Percentiles rank a stretch among this genome's conserved stretches.
Conservation (phyloP, 2,113 vertebrate genomes). For the Microtus pennsylvanicus region DNA sequence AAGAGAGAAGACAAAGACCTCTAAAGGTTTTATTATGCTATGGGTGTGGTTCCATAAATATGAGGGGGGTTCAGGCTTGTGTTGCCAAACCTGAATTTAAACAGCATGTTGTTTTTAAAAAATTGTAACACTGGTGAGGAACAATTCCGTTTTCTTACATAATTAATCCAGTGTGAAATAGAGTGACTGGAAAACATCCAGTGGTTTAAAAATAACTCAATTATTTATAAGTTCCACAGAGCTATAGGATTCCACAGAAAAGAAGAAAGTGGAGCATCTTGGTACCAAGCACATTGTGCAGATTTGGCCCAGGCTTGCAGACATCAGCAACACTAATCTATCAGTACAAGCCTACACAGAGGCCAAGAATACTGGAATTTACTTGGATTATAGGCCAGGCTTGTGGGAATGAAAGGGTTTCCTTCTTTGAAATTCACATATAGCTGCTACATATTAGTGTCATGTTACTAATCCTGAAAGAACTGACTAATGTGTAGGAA, state of each 20-base stretch:
- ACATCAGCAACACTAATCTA: conserved; percentile 68
- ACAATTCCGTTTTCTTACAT: conserved; percentile 91
- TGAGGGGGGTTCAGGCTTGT: conserved; percentile 88
- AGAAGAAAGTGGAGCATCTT: conserved; percentile 86
- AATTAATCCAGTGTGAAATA: conserved; percentile 92
- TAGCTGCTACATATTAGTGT: conserved; percentile 12
- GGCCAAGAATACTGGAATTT: conserved; percentile 46
- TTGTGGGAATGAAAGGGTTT: conserved; percentile 3
- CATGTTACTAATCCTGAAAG: conserved; percentile 41
- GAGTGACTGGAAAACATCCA: conserved; percentile 88
- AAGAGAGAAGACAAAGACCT: conserved; percentile 90
- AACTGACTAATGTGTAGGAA: not conserved
- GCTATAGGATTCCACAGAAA: conserved; percentile 88
- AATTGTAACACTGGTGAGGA: conserved; percentile 91
- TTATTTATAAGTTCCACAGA: conserved; percentile 87
- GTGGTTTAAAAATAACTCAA: conserved; percentile 91
- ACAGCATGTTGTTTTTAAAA: conserved; percentile 92
- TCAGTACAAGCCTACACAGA: not conserved
- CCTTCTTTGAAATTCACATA: not conserved
- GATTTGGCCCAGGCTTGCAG: conserved; percentile 41
- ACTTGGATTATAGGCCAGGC: conserved; percentile 9
- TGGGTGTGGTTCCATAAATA: conserved; percentile 93
- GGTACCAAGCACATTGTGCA: conserved; percentile 65
- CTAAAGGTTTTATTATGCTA: conserved; percentile 92
- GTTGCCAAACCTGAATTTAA: conserved; percentile 93